Percentiles rank a stretch among this genome's conserved stretches.
phyloP scores from a whole-genome alignment of 37 sponge, comb jelly and placozoan genomes.

The Halichondria panicea region DNA sequence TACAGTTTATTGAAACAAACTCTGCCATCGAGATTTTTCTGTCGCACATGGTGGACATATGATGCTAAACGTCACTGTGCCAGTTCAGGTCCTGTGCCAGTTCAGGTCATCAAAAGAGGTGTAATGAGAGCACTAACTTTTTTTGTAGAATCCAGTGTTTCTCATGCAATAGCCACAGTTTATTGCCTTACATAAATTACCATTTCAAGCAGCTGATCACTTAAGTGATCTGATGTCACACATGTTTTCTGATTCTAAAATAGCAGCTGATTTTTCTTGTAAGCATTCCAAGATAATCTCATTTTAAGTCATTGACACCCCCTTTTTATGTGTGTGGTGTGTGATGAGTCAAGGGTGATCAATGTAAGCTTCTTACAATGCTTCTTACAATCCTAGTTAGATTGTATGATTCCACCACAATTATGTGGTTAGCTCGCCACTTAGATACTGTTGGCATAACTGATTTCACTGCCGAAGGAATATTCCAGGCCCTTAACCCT shows the following conservation, averaged over 20 bases:
- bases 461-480: slow-evolving; percentile 10
- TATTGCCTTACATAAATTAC: slow-evolving; percentile 29
- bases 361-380: slow-evolving; percentile 3
- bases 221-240: neutral
- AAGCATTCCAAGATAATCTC: slow-evolving; percentile 18
- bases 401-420: neutral
- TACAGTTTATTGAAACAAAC: neutral
- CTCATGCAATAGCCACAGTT: slow-evolving; percentile 9
- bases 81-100: no score
- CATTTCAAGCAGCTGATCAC: slow-evolving; percentile 23
- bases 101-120: neutral
- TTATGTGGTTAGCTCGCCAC: no score
- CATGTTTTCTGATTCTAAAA: slow-evolving; percentile 36
- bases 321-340: neutral
- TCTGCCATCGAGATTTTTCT: neutral
- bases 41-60: neutral
- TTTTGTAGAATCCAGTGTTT: neutral
- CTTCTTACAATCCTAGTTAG: neutral
- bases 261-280: slow-evolving; percentile 23
- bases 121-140: neutral
- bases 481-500: slow-evolving; percentile 5
- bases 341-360: neutral
- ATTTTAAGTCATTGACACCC: neutral
- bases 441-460: slow-evolving; percentile 5
- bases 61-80: slow-evolving; percentile 2